Evolutionary conservation across 2,113 vertebrate species (phyloP), one percentile per base, ranked within the genome.

Genomic region (Triplophysa dalaica): DNA sequence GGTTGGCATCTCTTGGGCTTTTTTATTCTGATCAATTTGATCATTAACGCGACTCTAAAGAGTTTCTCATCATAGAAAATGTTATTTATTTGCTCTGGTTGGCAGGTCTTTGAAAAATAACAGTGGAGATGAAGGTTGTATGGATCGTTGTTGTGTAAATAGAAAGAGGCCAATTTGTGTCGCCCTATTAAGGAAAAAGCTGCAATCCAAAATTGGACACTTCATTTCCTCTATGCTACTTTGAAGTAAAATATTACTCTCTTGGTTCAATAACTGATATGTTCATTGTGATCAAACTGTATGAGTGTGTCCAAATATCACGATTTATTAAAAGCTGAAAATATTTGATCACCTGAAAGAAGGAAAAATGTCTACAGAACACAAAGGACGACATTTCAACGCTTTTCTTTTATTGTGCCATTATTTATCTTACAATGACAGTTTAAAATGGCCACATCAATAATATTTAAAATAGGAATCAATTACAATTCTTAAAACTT

Each of bases 41-140:
- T 70, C 16, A 69, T 68, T 81, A 62, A 70, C 60, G 74, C 70
- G 48, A 52, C 63, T 81, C 64, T 45, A 38, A 75, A 62, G 68
- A 64, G 52, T 77, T 69, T 73, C 48, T 77, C 19, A 61, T 64
- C 33, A 50, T 54, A 14, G 22, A 67, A 74, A 74, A 33, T 52
- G 66, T 78, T 62, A 70, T 79, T 77, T 81, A 60, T 80, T 48
- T 52, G 19, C 41, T 10, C 24, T 9, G 50, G 12, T 63, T 24
- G 19, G 52, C 50, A 54, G 10, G 48, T 22, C 12, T 33, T 83
- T 52, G 74, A 67, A 74, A 75, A 56, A 64, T 48, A 70, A 80
- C n/a, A 9, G 24, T 17, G 26, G 22, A 67, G 58, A 66, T 48
- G 21, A 68, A 62, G 29, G 41, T 65, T 50, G 38, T 76, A 19